These are phyloP conservation scores for Euura saliciscinereae DNA, from an alignment of 1,140 invertebrate genomes.

Conservation along the genomic window DNA sequence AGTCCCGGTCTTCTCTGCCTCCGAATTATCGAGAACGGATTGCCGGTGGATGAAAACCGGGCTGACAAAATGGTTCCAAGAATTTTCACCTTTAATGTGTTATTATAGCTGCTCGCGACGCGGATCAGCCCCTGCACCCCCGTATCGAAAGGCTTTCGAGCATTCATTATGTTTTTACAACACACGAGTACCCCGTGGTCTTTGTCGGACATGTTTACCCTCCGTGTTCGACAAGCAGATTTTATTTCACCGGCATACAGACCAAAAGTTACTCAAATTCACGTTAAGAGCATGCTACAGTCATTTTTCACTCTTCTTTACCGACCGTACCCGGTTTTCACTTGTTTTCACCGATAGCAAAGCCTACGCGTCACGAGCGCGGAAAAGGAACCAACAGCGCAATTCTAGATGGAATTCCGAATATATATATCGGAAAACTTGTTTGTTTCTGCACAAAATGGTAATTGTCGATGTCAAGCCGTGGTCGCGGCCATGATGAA, in stretches of 20 bases:
- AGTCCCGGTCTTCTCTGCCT: background rate
- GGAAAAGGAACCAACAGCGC: too few species aligned
- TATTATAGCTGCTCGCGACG: conserved; percentile 46
- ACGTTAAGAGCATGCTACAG: too few species aligned
- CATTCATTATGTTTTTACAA: conserved; percentile 60
- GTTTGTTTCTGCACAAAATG: too few species aligned
- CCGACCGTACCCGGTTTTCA: too few species aligned
- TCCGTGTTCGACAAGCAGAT: background rate
- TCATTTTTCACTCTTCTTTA: too few species aligned
- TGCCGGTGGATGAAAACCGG: conserved; percentile 13
- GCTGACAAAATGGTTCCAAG: conserved; percentile 17
- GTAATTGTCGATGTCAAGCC: too few species aligned
- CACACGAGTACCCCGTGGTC: conserved; percentile 29
- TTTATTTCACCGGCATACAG: background rate
- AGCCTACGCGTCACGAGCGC: too few species aligned
- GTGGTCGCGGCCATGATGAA: too few species aligned
- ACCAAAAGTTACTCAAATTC: background rate
- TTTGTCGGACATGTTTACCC: background rate
- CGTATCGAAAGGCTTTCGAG: conserved; percentile 34
- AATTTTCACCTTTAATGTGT: conserved; percentile 49
- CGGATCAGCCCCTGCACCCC: conserved; percentile 28
- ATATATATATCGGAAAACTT: too few species aligned
- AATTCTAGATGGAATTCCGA: too few species aligned
- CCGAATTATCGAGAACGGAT: conserved; percentile 28
- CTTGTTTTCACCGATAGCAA: too few species aligned